These are phyloP conservation scores for Pseudotriccus pelzelni DNA, from an alignment of 2,797 vertebrate genomes.

Conservation along the genomic window DNA sequence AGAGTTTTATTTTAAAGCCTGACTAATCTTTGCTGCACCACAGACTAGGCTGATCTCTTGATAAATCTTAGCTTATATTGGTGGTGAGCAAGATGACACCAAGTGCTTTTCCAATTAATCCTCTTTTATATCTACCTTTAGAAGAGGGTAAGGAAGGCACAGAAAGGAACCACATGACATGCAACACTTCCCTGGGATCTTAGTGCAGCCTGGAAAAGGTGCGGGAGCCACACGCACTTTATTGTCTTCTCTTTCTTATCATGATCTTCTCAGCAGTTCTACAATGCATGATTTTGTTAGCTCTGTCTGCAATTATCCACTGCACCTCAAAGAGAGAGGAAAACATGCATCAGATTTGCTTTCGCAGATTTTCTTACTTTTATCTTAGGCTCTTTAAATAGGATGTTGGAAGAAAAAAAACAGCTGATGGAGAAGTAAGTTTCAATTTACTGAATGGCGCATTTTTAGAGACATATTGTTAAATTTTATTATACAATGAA, in stretches of 20 bases:
- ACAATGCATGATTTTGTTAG: conserved; percentile 2
- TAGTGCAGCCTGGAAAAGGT: not conserved
- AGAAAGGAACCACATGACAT: not conserved
- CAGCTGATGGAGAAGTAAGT: not conserved
- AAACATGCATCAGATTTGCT: not conserved
- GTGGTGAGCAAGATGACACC: conserved; percentile 61
- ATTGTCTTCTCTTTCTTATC: not conserved
- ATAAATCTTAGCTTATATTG: conserved; percentile 75
- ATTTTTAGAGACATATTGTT: not conserved
- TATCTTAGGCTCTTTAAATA: not conserved
- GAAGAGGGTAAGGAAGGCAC: not conserved
- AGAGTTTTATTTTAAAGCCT: conserved; percentile 75
- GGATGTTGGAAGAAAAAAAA: not conserved
- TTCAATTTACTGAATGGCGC: not conserved
- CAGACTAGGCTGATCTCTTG: conserved; percentile 70
- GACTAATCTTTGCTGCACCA: conserved; percentile 70
- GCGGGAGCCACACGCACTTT: not conserved
- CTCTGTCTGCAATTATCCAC: not conserved
- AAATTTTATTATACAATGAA: not conserved
- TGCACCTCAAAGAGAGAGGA: not conserved
- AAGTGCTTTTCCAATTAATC: conserved; percentile 60
- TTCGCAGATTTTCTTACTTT: not conserved
- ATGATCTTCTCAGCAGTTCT: conserved; percentile 42
- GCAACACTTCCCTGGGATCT: not conserved
- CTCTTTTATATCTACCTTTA: conserved; percentile 33